Conservation (phyloP, 2,113 vertebrate species). For the Phylloscopus trochilus region DNA sequence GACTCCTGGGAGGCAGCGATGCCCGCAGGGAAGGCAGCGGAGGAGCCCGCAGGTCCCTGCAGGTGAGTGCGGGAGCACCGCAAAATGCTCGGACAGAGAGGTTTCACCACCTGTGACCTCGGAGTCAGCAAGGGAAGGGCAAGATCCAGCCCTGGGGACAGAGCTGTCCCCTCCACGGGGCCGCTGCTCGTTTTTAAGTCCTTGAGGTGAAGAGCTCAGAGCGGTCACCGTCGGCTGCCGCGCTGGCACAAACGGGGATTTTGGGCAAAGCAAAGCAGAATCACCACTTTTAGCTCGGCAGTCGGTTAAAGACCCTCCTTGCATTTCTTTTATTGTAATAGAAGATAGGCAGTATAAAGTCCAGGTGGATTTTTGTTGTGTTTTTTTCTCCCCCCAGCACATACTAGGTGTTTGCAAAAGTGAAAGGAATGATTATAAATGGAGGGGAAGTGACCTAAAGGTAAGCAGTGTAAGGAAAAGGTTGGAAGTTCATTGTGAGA, state of each 20-base stretch:
- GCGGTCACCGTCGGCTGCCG: not conserved
- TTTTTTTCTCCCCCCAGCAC: not conserved
- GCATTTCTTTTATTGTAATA: not conserved
- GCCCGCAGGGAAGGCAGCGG: not conserved
- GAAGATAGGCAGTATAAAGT: not conserved
- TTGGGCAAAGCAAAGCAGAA: not conserved
- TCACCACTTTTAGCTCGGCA: not conserved
- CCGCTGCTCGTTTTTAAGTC: fast-evolving
- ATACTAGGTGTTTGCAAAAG: not conserved
- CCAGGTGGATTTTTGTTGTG: not conserved
- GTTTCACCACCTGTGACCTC: fast-evolving
- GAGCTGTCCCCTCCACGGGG: not conserved
- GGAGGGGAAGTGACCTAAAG: not conserved
- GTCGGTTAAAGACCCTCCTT: not conserved
- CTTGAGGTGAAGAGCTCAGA: not conserved
- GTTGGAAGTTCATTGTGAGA: not conserved
- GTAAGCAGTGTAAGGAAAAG: not conserved
- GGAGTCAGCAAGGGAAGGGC: not conserved
- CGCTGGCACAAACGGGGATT: fast-evolving
- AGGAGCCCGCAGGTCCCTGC: not conserved
- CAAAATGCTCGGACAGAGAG: not conserved
- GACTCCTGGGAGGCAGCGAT: not conserved
- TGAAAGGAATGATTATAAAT: not conserved
- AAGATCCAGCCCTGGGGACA: not conserved
- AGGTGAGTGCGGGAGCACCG: not conserved